Base-by-base conservation (phyloP, 2,113 vertebrate genomes). In the Chaenogobius annularis region DNA sequence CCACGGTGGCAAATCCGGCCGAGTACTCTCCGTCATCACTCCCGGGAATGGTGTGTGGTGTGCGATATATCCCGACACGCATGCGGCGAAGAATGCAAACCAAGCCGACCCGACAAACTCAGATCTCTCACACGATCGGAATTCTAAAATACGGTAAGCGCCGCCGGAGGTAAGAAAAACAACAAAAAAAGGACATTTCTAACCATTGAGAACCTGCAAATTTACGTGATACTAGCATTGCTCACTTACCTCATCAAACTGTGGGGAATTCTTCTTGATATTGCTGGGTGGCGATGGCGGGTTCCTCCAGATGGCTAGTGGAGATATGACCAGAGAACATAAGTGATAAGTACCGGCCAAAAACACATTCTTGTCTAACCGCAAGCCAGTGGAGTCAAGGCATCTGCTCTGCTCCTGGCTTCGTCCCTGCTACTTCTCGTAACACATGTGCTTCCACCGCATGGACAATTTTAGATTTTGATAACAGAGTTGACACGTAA, bases 311-410 rank as follows among this genome's bases (percentile, higher is more conserved):
- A n/a, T 17, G 14, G 46, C 67, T 62, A 66, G 81, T 47, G 11
- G 70, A 37, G 55, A 62, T 44, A 79, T 64, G 85, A 81, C 78
- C 83, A 64, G 78, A 62, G 56, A 66, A 46, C 70, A 55, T 62
- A 64, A 55, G 15, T 9, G 72, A 74, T 71, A 70, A 81, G 68
- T 59, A 64, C 69, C 63, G 76, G 69, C 70, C 73, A 80, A 63
- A 61, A 70, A 79, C 72, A 74, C 82, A 90, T 90, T 90, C 85
- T 83, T 82, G 8, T 14, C 3, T 50, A 26, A 50, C 83, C 88
- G 77, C 85, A 73, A 58, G 62, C 85, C 88, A 80, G 78, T 75
- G 78, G 78, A 66, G 69, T 70, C 70, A 50, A 67, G 69, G 76
- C 76, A 46, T 23, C 17, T 19, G 64, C 1, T 22, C 37, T 48